Evolutionary conservation across 2,113 vertebrate species (phyloP).

Genomic region (Lucifuga dentata): DNA sequence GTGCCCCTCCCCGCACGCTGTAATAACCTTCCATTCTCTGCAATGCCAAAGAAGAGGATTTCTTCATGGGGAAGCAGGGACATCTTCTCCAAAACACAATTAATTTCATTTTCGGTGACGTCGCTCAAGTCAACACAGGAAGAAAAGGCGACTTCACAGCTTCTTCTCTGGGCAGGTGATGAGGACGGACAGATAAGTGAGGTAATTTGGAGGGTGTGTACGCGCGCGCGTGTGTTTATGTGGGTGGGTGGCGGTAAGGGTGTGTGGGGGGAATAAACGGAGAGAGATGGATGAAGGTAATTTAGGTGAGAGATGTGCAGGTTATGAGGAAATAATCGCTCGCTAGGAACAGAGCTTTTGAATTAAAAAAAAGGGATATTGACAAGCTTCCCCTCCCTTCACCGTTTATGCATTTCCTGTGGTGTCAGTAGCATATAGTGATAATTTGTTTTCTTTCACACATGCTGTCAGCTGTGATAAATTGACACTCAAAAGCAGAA

Average conservation of each 20-base stretch:
- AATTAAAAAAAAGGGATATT: slow-evolving; percentile 57
- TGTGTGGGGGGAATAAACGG: slow-evolving; percentile 32
- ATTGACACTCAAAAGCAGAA: slow-evolving; percentile 7
- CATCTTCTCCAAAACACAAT: slow-evolving; percentile 29
- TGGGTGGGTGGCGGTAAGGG: slow-evolving; percentile 1
- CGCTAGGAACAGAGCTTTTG: slow-evolving; percentile 54
- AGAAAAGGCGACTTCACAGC: slow-evolving; percentile 43
- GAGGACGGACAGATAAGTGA: slow-evolving; percentile 36
- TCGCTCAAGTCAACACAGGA: slow-evolving; percentile 27
- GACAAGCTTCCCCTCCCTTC: slow-evolving; percentile 16
- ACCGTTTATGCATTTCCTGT: slow-evolving; percentile 44
- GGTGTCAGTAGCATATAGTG: background rate
- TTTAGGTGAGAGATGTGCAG: slow-evolving; percentile 73
- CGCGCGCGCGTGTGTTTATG: background rate
- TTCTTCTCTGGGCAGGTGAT: slow-evolving; percentile 58
- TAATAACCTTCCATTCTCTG: slow-evolving; percentile 18
- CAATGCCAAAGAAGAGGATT: slow-evolving; percentile 7
- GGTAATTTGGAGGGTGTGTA: slow-evolving; percentile 7
- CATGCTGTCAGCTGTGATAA: slow-evolving; percentile 11
- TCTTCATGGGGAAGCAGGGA: slow-evolving; percentile 12
- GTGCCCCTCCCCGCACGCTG: slow-evolving; percentile 9
- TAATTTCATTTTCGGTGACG: slow-evolving; percentile 19
- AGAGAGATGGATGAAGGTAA: slow-evolving; percentile 76
- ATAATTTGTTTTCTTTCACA: slow-evolving; percentile 32
- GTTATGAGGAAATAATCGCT: slow-evolving; percentile 76